Base-by-base conservation (phyloP, 1,140 invertebrate species). In the Brachionus manjavacas region DNA sequence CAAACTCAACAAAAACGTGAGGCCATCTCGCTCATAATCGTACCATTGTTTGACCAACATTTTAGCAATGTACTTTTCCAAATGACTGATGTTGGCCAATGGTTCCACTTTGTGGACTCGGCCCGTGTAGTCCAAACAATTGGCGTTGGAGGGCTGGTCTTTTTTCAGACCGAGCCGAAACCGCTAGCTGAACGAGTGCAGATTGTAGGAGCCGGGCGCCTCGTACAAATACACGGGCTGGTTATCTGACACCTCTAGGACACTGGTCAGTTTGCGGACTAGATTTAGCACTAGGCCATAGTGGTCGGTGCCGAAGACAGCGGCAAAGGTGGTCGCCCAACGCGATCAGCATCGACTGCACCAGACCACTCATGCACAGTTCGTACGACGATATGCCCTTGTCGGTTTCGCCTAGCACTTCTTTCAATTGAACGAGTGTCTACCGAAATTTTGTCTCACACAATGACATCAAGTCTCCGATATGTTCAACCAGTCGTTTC, bases 21-120 rank as follows among this genome's bases (percentile, higher is more conserved):
- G 96, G 0, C 95, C 93, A 0, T 92, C 90, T 28, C 97, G 91
- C 68, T 98, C 95, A 90, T 95, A 94, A 89, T 99, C 96, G 89
- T 98, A 97, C 96, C 96, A 98, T 88, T 98, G 96, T 86, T 97
- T 96, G 0, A 91, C 90, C 12, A 98, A 96, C 93, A 98, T 98
- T 91, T 97, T 97, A 2, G 97, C 90, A 23, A 99, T 91, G 90
- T 98, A 97, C 87, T 93, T 92, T 88, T 97, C 95, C 4, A 99
- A 89, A 87, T 98, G 95, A 84, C 93, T 92, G 28, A 99, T 93
- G 2, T 96, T 98, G 1, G 95, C 95, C n/a, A 99, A 88, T 0
- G 97, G 97, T 89, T 99, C 97, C 91, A 97, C 97, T 90, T 98
- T 97, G 20, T 99, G 90, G 79, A 93, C 94, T 55, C 95, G 92